Evolutionary conservation across 2,113 vertebrate species (phyloP).

Genomic region (Butastur rufipennis): DNA sequence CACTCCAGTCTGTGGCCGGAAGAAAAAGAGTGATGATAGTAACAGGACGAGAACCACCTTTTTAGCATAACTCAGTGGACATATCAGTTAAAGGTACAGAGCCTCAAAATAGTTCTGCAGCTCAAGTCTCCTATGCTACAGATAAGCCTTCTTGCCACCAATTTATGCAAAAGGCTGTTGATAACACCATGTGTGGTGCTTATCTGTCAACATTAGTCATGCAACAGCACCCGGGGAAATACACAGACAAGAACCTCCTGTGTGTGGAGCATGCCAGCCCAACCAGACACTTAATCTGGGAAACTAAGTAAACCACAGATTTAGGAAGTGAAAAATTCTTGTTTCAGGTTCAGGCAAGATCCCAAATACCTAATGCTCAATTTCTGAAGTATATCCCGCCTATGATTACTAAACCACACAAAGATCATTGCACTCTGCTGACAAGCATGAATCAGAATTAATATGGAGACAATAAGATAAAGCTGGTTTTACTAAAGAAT

Average conservation of each 20-base stretch:
- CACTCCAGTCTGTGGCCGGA: background rate
- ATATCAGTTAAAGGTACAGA: background rate
- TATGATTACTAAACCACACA: background rate
- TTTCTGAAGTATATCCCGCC: background rate
- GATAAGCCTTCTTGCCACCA: background rate
- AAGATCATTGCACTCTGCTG: background rate
- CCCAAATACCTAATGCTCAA: background rate
- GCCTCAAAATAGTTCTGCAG: background rate
- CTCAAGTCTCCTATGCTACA: background rate
- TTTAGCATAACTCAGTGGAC: background rate
- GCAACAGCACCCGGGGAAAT: background rate
- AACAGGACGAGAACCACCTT: background rate
- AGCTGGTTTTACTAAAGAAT: background rate
- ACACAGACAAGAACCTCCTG: background rate
- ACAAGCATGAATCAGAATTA: background rate
- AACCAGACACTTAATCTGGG: background rate
- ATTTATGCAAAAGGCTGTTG: background rate
- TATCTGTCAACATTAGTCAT: background rate
- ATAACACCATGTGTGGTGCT: accelerated
- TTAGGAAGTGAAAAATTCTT: background rate
- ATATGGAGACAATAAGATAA: background rate
- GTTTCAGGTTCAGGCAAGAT: background rate
- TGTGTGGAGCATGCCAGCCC: background rate
- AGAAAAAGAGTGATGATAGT: background rate
- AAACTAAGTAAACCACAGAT: background rate